Conservation (phyloP, 2,888 invertebrate species). For the Sylvicola cinctus region DNA sequence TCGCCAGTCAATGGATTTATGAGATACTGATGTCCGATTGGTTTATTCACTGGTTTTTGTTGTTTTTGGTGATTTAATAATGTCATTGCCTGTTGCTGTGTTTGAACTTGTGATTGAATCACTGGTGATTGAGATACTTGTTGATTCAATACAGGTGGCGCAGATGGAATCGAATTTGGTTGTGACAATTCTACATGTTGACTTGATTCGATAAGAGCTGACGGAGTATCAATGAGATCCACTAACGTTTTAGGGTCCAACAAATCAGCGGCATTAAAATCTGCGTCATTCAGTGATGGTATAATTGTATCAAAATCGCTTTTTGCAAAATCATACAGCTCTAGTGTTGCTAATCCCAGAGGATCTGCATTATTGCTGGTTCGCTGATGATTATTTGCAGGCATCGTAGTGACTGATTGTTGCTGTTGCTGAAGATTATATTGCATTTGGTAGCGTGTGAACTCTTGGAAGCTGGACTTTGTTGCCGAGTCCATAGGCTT, state of each 20-base stretch:
- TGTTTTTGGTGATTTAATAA: not conserved
- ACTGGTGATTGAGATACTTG: constrained; percentile 2
- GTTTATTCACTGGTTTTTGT: constrained; percentile 26
- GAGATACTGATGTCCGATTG: constrained; percentile 57
- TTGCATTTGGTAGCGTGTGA: constrained; percentile 40
- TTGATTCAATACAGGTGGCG: no score
- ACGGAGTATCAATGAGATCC: not conserved
- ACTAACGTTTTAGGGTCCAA: not conserved
- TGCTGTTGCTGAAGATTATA: constrained; percentile 26
- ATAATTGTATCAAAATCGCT: constrained; percentile 43
- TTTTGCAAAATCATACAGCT: constrained; percentile 20
- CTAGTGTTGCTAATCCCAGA: not conserved
- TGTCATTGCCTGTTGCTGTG: not conserved
- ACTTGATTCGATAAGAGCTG: not conserved
- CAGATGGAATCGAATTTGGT: no score
- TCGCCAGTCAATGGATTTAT: constrained; percentile 80
- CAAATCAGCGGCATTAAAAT: constrained; percentile 26
- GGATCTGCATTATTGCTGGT: not conserved
- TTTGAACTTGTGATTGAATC: not conserved
- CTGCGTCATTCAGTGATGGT: constrained; percentile 36
- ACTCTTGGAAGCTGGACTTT: constrained; percentile 40
- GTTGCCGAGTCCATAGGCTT: constrained; percentile 40
- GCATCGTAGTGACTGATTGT: not conserved
- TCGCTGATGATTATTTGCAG: no score
- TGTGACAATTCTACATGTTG: no score